phyloP scores from a whole-genome alignment of 2,888 invertebrate genomes.

The Mythimna vitellina region DNA sequence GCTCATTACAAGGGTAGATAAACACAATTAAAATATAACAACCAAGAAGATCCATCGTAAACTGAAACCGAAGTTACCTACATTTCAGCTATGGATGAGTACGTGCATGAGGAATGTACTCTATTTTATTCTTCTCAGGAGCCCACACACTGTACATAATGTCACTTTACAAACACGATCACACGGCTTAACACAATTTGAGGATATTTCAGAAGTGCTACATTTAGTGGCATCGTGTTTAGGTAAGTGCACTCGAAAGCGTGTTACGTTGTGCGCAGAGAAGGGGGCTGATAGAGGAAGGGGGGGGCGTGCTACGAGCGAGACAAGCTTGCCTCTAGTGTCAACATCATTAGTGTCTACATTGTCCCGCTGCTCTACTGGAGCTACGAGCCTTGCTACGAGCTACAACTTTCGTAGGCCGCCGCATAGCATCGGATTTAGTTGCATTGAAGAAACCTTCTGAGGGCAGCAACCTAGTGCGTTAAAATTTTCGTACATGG shows the following conservation, averaged over 20 bases:
- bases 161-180: conserved; percentile 50
- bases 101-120: conserved; percentile 24
- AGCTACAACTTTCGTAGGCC: conserved; percentile 68
- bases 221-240: conserved; percentile 71
- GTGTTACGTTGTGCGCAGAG: conserved; percentile 62
- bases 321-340: conserved; percentile 81
- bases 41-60: conserved; percentile 30
- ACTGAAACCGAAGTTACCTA: conserved; percentile 36
- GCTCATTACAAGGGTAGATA: conserved; percentile 55
- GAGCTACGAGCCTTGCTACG: conserved; percentile 79
- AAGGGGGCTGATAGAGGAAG: conserved; percentile 52
- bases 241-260: conserved; percentile 75
- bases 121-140: conserved; percentile 14
- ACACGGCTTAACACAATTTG: conserved; percentile 75
- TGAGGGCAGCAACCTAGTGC: neutral
- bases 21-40: conserved; percentile 62
- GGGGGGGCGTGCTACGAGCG: conserved; percentile 73
- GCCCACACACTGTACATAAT: conserved; percentile 24
- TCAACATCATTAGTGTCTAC: conserved; percentile 88
- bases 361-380: conserved; percentile 75
- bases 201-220: conserved; percentile 72
- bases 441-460: conserved; percentile 12
- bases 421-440: conserved; percentile 36
- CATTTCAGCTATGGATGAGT: conserved; percentile 12
- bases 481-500: neutral